Evolutionary conservation across 2,113 vertebrate genomes (phyloP), one percentile per base, ranked within the genome.

Genomic region (Lophius piscatorius): DNA sequence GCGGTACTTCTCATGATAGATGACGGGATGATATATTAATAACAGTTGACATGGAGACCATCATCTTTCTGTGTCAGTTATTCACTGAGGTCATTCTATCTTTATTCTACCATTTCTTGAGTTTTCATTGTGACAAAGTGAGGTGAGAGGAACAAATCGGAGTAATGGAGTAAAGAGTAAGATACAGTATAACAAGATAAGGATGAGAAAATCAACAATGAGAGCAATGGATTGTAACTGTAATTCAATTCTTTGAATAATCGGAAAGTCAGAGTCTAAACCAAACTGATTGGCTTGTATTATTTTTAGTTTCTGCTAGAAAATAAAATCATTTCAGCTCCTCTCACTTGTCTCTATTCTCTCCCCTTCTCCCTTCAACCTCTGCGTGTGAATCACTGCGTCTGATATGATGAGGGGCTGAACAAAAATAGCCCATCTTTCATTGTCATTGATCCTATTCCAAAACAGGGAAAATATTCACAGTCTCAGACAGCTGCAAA

Each of bases 361-460:
- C 21, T 16, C 23, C 24, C 7, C 49, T 52, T 57, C 10, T 14
- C n/a, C 3, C 50, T n/a, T n/a, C n/a, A n/a, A n/a, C n/a, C 36
- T 63, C 21, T 39, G 17, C 54, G 21, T 20, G 26, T 85, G 82
- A 81, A 59, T 84, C 81, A 76, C 51, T 44, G 34, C 46, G 28
- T 75, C 73, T 65, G 55, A 44, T 20, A 39, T 26, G 51, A 49
- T 41, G 59, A 75, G 70, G 59, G 54, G 38, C 57, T 23, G 36
- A 51, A 59, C 39, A 68, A 65, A 84, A 82, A 78, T 78, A 78
- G 48, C 74, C 23, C 1, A 24, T 52, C 67, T 13, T 40, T 46
- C 42, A 29, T 39, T 18, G 21, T 33, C 33, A 26, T 34, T 36
- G 2, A 67, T 61, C 6, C 1, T 45, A 38, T 20, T 55, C 9